Percentiles rank a stretch among this genome's conserved stretches.
Evolutionary conservation across 1,140 invertebrate genomes (phyloP).

Genomic region (Zaprionus ornatus): DNA sequence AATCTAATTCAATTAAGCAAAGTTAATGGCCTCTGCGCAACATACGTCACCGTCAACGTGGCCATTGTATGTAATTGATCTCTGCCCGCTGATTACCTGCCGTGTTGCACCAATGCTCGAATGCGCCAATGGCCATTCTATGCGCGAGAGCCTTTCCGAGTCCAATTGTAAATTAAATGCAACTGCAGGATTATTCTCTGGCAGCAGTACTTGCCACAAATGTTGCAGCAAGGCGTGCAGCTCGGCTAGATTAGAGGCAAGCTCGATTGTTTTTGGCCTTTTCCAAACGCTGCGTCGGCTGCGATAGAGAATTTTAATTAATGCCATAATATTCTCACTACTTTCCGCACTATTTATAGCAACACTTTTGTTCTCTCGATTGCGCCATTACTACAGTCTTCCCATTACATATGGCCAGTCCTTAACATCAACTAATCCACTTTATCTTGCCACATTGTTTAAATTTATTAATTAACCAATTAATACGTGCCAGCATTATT

Average conservation of each 20-base stretch:
- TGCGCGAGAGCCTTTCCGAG: constrained; percentile 7
- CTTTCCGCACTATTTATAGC: constrained; percentile 3
- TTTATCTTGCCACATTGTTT: constrained; percentile 3
- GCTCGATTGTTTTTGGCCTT: constrained; percentile 20
- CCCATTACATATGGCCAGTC: neutral
- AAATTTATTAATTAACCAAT: constrained; percentile 9
- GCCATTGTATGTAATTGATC: constrained; percentile 50
- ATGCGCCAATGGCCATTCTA: constrained; percentile 20
- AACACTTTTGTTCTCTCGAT: neutral
- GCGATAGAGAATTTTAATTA: constrained; percentile 31
- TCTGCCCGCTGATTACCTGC: constrained; percentile 34
- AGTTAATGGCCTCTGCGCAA: constrained; percentile 74
- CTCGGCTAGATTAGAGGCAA: constrained; percentile 18
- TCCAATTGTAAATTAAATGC: constrained; percentile 54
- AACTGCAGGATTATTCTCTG: constrained; percentile 58
- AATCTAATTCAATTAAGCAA: constrained; percentile 80
- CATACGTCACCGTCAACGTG: constrained; percentile 55
- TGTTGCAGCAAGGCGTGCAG: constrained; percentile 30
- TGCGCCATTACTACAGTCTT: neutral
- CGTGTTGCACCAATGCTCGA: constrained; percentile 13
- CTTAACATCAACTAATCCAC: neutral
- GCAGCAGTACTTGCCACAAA: constrained; percentile 4
- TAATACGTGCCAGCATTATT: constrained; percentile 3
- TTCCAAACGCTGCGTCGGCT: neutral
- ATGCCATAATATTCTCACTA: constrained; percentile 14